Evolutionary conservation across 2,113 vertebrate genomes (phyloP), one percentile per base, ranked within the genome.

Genomic region (Oreochromis niloticus): DNA sequence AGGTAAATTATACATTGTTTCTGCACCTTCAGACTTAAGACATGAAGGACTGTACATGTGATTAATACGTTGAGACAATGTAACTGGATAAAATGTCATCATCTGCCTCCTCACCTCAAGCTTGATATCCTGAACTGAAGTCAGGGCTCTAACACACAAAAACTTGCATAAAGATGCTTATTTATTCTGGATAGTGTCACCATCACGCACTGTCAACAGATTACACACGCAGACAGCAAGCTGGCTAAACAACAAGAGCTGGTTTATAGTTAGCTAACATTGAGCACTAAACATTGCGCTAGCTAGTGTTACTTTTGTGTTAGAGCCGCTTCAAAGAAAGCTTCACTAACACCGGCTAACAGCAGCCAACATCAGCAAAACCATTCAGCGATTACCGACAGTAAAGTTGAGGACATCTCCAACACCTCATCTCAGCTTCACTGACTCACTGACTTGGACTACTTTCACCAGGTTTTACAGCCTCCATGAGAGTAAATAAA

Each of bases 111-210:
- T 8, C 61, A 39, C 34, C 34, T 66, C 61, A 66, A 66, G 61
- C 34, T 66, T 66, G 16, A 22, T 39, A 0, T 66, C 34, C 34
- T 0, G 10, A 36, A 66, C 32, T 39, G 17, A 66, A 19, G 6
- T 39, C 34, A 22, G 61, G 19, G 34, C 61, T 12, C 34, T 66
- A 66, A 66, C 34, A 39, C n/a, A 66, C 34, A 11, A 22, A 66
- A 13, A 66, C 17, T 12, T n/a, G 32, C 61, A 39, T 39, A 66
- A 66, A 22, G 34, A 66, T 66, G 61, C 19, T 66, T 39, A 68
- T 6, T 68, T 68, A 68, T 41, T 68, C 63, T 41, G 11, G 36
- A 68, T 2, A 2, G 19, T 22, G 36, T 41, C 36, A 22, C 11
- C 6, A 41, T 68, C n/a, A 6, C 63, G 41, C n/a, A 68, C 4